phyloP scores from a whole-genome alignment of 2,888 invertebrate species.

The Petrolisthes manimaculis region DNA sequence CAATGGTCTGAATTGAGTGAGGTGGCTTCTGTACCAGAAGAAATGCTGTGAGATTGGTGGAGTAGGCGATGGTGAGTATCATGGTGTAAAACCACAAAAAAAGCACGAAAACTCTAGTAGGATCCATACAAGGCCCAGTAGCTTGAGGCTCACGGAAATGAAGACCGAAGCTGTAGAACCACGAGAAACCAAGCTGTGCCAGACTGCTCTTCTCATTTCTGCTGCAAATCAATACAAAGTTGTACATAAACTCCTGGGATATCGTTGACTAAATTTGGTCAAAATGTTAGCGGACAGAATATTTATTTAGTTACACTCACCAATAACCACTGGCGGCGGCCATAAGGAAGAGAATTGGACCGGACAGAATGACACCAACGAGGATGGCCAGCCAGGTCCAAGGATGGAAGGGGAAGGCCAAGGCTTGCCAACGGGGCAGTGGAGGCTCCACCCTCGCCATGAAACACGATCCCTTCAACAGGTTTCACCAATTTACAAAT shows the following conservation, averaged over 20 bases:
- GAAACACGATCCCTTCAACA: slow-evolving; percentile 39
- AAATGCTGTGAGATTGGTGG: slow-evolving; percentile 67
- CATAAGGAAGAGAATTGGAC: slow-evolving; percentile 29
- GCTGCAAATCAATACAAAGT: not conserved
- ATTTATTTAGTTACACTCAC: not conserved
- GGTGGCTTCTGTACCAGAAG: slow-evolving; percentile 59
- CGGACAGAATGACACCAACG: slow-evolving; percentile 15
- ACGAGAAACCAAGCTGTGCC: not conserved
- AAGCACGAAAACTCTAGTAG: slow-evolving; percentile 26
- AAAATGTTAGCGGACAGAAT: no score
- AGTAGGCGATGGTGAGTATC: slow-evolving; percentile 60
- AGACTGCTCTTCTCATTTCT: slow-evolving; percentile 13
- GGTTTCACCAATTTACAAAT: no score
- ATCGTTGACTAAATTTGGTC: no score
- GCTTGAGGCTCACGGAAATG: slow-evolving; percentile 21
- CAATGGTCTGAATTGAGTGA: slow-evolving; percentile 55
- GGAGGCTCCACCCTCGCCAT: slow-evolving; percentile 50
- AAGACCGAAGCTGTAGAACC: slow-evolving; percentile 24
- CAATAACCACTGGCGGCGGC: slow-evolving; percentile 7
- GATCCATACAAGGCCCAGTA: not conserved
- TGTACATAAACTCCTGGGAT: no score
- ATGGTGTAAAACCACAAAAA: slow-evolving; percentile 55
- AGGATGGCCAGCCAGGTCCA: slow-evolving; percentile 51
- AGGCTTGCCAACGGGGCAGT: slow-evolving; percentile 54
- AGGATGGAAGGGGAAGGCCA: slow-evolving; percentile 50